Evolutionary conservation across 1,140 invertebrate species (phyloP).

Genomic region (Ceratina calcarata): DNA sequence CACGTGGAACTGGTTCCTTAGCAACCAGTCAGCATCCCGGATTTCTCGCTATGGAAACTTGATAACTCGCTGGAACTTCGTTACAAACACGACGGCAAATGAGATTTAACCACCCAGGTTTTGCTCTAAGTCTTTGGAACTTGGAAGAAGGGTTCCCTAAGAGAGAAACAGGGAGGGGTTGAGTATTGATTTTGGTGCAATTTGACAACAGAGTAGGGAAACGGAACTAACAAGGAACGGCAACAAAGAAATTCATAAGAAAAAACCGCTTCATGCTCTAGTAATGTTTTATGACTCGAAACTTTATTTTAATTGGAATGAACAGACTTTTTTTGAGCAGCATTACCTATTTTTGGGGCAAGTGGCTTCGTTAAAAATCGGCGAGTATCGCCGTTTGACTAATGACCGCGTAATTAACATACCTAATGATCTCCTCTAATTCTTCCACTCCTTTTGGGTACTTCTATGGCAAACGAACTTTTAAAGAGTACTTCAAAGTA

Average conservation of each 20-base stretch:
- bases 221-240: not conserved
- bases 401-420: slow-evolving; percentile 15
- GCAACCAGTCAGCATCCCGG: slow-evolving; percentile 21
- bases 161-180: no score
- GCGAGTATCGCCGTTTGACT: not conserved
- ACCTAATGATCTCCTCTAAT: slow-evolving; percentile 7
- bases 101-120: slow-evolving; percentile 9
- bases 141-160: not conserved
- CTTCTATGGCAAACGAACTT: not conserved
- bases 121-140: not conserved
- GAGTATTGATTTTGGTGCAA: not conserved
- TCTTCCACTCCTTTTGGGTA: no score
- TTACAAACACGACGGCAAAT: slow-evolving; percentile 34
- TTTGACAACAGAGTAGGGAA: not conserved
- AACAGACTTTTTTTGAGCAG: no score
- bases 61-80: slow-evolving; percentile 42
- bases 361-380: not conserved
- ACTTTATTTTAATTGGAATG: not conserved
- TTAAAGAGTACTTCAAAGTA: not conserved
- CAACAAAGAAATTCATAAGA: not conserved
- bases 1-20: slow-evolving; percentile 30
- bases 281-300: not conserved
- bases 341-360: not conserved
- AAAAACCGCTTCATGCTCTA: not conserved
- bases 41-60: slow-evolving; percentile 26